Conservation (phyloP, 2,888 invertebrate genomes). For the Villa cingulata region DNA sequence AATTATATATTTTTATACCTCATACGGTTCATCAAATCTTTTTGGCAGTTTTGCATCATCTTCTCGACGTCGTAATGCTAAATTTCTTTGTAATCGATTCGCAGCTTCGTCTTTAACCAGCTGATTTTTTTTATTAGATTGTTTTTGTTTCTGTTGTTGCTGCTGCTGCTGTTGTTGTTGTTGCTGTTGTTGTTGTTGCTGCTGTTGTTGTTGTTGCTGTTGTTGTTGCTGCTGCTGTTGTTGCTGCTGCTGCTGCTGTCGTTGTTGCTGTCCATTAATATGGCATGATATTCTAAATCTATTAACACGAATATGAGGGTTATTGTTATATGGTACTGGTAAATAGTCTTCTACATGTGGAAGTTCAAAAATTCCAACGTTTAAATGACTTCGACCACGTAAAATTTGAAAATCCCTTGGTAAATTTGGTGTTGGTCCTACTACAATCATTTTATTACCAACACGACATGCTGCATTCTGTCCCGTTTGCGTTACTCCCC, state of each 20-base stretch:
- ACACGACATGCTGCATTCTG: constrained; percentile 81
- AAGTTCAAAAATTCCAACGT: constrained; percentile 10
- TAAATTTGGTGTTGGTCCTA: constrained; percentile 37
- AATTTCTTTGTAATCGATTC: constrained; percentile 31
- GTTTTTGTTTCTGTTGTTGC: not conserved
- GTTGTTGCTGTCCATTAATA: not conserved
- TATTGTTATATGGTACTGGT: not conserved
- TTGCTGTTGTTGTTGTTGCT: not conserved
- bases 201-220: not conserved
- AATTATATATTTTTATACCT: constrained; percentile 19
- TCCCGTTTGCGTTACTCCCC: constrained; percentile 79
- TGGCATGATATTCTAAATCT: not conserved
- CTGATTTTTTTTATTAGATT: constrained; percentile 14
- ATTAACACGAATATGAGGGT: not conserved
- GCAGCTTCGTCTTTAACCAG: constrained; percentile 29
- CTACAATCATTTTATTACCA: constrained; percentile 62
- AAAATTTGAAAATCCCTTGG: constrained; percentile 35
- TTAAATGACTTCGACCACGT: constrained; percentile 30
- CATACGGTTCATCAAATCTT: constrained; percentile 33
- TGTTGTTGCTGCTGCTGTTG: constrained; percentile 1
- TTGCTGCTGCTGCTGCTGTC: not conserved
- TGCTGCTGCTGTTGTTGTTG: constrained; percentile 1
- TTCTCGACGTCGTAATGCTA: constrained; percentile 31
- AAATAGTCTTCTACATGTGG: not conserved
- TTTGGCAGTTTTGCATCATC: constrained; percentile 32